Percentiles rank a stretch among this genome's conserved stretches.
Conservation (phyloP, 2,113 vertebrate genomes). For the Heterochromis multidens region DNA sequence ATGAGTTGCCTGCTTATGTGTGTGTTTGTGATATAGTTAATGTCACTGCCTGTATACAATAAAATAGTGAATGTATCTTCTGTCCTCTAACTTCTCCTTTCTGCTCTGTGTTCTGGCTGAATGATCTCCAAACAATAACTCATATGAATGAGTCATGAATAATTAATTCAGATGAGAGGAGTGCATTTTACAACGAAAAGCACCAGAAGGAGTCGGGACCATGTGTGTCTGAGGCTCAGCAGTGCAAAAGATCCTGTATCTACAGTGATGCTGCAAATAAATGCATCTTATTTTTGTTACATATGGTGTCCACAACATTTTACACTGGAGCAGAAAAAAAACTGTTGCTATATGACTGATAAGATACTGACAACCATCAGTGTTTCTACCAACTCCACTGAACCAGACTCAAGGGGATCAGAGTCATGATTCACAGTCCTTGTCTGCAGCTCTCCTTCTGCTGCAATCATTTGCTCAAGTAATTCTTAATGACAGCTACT, state of each 20-base stretch:
- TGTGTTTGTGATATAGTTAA: neutral
- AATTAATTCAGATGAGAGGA: conserved; percentile 9
- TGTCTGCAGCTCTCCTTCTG: neutral
- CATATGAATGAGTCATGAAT: conserved; percentile 39
- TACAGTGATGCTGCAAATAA: neutral
- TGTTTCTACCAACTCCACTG: neutral
- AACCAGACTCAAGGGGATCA: neutral
- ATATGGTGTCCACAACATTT: neutral
- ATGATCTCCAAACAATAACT: conserved; percentile 15
- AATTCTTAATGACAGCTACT: neutral
- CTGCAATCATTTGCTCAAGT: neutral
- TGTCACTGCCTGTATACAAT: neutral
- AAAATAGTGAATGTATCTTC: neutral
- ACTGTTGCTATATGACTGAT: neutral
- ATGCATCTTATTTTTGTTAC: neutral
- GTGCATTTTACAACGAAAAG: neutral
- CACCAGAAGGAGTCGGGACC: neutral
- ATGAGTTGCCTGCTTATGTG: neutral
- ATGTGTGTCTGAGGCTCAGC: neutral
- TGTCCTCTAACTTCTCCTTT: conserved; percentile 2
- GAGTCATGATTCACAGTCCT: neutral
- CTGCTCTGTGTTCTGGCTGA: conserved; percentile 4
- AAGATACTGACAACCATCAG: neutral
- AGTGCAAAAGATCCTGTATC: neutral
- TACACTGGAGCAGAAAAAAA: neutral